phyloP scores from a whole-genome alignment of 1,140 invertebrate genomes.

The Drosophila oshimai region DNA sequence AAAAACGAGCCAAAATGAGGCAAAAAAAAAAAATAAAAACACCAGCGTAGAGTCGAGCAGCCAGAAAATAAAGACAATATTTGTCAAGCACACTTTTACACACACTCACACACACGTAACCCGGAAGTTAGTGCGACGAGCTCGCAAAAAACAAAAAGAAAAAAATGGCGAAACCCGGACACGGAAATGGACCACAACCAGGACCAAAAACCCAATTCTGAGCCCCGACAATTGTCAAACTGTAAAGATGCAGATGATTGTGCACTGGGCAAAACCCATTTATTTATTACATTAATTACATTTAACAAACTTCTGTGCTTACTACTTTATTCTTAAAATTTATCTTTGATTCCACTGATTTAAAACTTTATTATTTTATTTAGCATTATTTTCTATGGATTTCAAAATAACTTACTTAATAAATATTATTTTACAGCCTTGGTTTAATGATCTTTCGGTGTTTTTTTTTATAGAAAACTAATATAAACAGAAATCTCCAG shows the following conservation, averaged over 20 bases:
- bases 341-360: no score
- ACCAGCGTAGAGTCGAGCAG: conserved; percentile 57
- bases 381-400: no score
- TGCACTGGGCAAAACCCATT: neutral
- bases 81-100: conserved; percentile 32
- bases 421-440: no score
- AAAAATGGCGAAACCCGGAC: neutral
- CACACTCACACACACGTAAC: neutral
- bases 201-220: neutral
- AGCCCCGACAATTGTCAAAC: conserved; percentile 2
- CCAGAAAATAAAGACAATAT: conserved; percentile 69
- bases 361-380: no score
- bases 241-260: conserved; percentile 9
- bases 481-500: no score
- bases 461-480: no score
- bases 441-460: no score
- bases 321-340: no score
- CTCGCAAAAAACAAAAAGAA: conserved; percentile 7
- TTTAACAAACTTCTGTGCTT: no score
- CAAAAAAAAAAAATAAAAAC: conserved; percentile 53
- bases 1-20: neutral
- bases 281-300: no score
- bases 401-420: no score
- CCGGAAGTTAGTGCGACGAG: conserved; percentile 1
- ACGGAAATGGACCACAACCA: conserved; percentile 12